Evolutionary conservation across 2,888 invertebrate species (phyloP), one percentile per base, ranked within the genome.

Genomic region (Hoplodrina blanda): DNA sequence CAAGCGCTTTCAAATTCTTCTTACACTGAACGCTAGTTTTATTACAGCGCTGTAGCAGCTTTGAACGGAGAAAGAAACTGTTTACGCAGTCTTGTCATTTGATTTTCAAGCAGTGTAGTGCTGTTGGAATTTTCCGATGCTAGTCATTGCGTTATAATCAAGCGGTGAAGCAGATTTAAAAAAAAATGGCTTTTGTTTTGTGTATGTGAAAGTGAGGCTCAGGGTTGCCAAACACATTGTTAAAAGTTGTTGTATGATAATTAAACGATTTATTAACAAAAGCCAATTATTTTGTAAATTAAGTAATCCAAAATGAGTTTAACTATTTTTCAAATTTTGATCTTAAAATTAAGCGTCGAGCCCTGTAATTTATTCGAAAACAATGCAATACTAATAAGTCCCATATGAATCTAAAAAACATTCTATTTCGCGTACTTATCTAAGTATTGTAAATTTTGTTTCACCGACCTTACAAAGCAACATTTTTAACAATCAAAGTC

Each of bases 1-100:
- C 64, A 63, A 89, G 67, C 89, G 88, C 88, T 89, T 60, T 33
- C 52, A 59, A 61, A 52, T 53, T 50, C 50, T 41, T 61, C 50
- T 49, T 49, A 0, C 1, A 15, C 15, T 55, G 69, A 61, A 66
- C 70, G n/a, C 6, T 10, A 8, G 0, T 19, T 53, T 8, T 0
- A 15, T 41, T 53, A 3, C 44, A 83, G 75, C 84, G 85, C 74
- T 83, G 61, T 5, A 78, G 64, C 33, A 0, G 66, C 72, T 69
- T 71, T 61, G 2, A 30, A 61, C 44, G 10, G 13, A 11, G 49
- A 20, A 25, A 15, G 17, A 69, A 56, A 60, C 41, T 66, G 55
- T 62, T 56, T 50, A 62, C 55, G 41, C 56, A 49, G 75, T 59
- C 19, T 30, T 59, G 62, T 62, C 8, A 52, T 61, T 69, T 52